phyloP scores from a whole-genome alignment of 2,113 vertebrate genomes.

The Apus apus region DNA sequence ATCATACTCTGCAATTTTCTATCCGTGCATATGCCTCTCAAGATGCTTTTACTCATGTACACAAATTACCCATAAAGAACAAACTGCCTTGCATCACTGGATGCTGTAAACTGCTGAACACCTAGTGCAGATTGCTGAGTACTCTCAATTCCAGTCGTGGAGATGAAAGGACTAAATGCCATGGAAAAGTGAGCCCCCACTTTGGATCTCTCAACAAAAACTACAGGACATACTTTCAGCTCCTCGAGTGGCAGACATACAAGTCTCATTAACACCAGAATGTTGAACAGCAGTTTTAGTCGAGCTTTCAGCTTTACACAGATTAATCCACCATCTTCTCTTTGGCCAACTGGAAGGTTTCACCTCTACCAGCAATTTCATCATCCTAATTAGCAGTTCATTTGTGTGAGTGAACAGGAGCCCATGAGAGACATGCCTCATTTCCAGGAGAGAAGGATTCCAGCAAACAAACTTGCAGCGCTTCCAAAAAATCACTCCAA shows the following conservation, averaged over 20 bases:
- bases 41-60: slow-evolving; percentile 38
- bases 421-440: slow-evolving; percentile 32
- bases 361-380: slow-evolving; percentile 60
- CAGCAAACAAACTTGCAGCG: neutral
- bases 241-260: slow-evolving; percentile 36
- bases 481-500: slow-evolving; percentile 36
- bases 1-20: slow-evolving; percentile 21
- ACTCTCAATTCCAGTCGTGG: neutral
- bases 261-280: slow-evolving; percentile 67
- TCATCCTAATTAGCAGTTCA: slow-evolving; percentile 65
- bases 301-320: slow-evolving; percentile 29
- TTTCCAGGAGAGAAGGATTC: slow-evolving; percentile 54
- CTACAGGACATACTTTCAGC: slow-evolving; percentile 29
- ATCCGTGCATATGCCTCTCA: slow-evolving; percentile 43
- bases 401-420: slow-evolving; percentile 16
- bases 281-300: slow-evolving; percentile 57
- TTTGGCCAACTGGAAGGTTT: slow-evolving; percentile 57
- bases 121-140: neutral
- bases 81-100: neutral
- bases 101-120: neutral
- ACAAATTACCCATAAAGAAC: slow-evolving; percentile 5
- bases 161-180: neutral
- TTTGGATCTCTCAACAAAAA: neutral
- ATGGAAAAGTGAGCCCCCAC: neutral
- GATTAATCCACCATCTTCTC: slow-evolving; percentile 60